Evolutionary conservation across 2,797 vertebrate species (phyloP).

Genomic region (Pangasius djambal): DNA sequence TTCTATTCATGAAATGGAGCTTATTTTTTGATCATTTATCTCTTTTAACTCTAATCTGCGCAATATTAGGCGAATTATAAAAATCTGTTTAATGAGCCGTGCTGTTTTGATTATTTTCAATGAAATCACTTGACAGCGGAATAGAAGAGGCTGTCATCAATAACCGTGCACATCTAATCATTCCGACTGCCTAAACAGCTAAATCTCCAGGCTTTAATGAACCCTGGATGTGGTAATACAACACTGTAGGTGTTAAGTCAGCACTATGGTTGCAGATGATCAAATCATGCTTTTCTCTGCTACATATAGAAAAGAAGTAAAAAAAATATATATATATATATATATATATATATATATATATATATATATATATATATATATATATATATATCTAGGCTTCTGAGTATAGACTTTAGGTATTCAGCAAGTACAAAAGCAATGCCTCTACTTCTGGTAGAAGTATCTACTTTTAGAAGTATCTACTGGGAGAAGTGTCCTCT

Average conservation of each 20-base stretch:
- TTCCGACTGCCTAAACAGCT: too few species aligned
- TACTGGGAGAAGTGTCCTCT: too few species aligned
- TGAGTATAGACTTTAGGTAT: neutral
- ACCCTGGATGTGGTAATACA: slow-evolving; percentile 2
- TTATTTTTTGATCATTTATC: slow-evolving; percentile 52
- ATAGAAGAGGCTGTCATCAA: slow-evolving; percentile 50
- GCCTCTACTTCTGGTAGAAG: neutral
- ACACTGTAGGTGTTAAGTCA: neutral
- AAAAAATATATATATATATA: too few species aligned
- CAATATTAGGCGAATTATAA: slow-evolving; percentile 49
- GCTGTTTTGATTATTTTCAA: slow-evolving; percentile 51
- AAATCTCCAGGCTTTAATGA: neutral
- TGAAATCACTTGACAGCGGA: slow-evolving; percentile 48
- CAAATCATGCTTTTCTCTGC: neutral
- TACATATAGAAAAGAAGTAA: neutral
- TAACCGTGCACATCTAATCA: slow-evolving; percentile 46
- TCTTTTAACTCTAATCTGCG: slow-evolving; percentile 49
- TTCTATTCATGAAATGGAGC: slow-evolving; percentile 36
- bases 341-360: too few species aligned
- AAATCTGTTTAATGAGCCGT: slow-evolving; percentile 52
- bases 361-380: too few species aligned
- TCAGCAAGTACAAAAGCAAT: neutral
- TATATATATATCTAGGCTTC: too few species aligned
- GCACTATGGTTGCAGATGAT: neutral
- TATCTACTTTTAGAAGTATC: too few species aligned